phyloP scores from a whole-genome alignment of 2,888 invertebrate species.

The Nephrotoma flavescens region DNA sequence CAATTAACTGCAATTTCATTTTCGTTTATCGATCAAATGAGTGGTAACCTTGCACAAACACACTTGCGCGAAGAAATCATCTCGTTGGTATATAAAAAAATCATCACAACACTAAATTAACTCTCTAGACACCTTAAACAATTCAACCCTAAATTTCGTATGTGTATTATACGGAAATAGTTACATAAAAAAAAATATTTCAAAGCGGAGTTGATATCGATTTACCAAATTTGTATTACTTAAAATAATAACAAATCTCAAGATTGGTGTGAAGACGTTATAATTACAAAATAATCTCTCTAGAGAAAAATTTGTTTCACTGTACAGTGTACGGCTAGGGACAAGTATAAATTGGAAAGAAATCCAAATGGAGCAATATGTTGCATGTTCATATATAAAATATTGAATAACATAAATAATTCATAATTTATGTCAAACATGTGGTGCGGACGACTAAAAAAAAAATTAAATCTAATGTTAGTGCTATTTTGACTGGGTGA shows the following conservation, averaged over 20 bases:
- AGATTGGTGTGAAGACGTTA: not conserved
- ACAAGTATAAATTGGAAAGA: not conserved
- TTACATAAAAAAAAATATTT: not conserved
- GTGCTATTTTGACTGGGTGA: not conserved
- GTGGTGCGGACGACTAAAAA: not conserved
- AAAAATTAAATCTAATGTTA: not conserved
- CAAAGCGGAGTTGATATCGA: not conserved
- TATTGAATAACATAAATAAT: not conserved
- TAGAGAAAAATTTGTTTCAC: not conserved
- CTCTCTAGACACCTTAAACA: not conserved
- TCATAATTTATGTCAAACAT: not conserved
- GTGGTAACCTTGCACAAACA: not conserved
- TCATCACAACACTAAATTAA: not conserved
- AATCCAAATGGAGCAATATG: not conserved
- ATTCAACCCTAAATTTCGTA: not conserved
- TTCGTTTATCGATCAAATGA: too few species aligned
- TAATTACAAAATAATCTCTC: not conserved
- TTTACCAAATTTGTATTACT: not conserved
- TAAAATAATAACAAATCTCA: not conserved
- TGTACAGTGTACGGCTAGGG: not conserved
- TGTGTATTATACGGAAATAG: not conserved
- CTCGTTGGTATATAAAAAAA: not conserved
- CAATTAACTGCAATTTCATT: too few species aligned
- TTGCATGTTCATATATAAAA: not conserved
- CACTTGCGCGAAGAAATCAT: not conserved